Evolutionary conservation across 64 coral and sea anemone genomes (phyloP).

Genomic region (Dendronephthya gigantea): DNA sequence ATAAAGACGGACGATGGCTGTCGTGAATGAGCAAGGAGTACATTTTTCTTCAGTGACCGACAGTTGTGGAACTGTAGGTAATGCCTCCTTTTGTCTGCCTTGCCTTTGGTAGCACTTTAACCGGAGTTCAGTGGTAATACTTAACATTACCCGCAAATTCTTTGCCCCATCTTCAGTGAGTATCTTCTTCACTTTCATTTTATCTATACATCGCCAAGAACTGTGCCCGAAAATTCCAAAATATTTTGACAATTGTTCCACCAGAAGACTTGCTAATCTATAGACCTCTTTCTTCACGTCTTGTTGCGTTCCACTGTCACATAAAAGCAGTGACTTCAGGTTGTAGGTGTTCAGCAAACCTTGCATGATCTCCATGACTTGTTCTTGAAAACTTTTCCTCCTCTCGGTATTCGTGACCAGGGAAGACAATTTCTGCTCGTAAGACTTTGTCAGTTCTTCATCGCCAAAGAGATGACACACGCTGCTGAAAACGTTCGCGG

Average conservation of each 20-base stretch:
- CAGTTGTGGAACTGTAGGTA: conserved; percentile 6
- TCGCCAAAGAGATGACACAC: neutral
- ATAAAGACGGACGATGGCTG: conserved; percentile 15
- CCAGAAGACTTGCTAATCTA: neutral
- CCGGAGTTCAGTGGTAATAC: neutral
- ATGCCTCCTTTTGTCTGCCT: neutral
- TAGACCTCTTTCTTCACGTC: conserved; percentile 10
- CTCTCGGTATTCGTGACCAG: neutral
- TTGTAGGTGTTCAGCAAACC: neutral
- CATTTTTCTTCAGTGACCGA: neutral
- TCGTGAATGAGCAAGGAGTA: neutral
- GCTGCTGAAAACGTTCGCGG: neutral
- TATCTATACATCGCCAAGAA: neutral
- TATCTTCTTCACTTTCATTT: neutral
- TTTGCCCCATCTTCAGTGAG: neutral
- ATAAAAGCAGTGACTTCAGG: neutral
- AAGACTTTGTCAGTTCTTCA: neutral
- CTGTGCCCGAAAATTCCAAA: neutral
- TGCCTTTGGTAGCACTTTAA: neutral
- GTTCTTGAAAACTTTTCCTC: neutral
- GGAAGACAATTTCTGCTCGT: neutral
- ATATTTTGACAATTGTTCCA: neutral
- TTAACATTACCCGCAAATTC: neutral
- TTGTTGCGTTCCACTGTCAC: neutral
- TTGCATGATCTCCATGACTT: neutral